Evolutionary conservation across 2,888 invertebrate genomes (phyloP).

Genomic region (Euphydryas editha): DNA sequence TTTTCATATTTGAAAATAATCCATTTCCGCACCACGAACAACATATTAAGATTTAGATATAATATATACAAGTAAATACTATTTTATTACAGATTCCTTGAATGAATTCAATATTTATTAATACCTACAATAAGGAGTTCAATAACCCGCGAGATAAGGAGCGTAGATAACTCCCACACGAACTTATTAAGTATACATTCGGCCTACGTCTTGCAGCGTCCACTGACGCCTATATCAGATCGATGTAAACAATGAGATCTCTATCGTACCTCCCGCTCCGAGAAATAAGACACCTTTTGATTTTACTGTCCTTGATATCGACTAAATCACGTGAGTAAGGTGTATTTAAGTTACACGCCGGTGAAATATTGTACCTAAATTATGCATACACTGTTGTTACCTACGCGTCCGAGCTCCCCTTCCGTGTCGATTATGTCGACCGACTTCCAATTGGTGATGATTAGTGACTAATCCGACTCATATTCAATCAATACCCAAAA

Average conservation of each 20-base stretch:
- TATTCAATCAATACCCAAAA: slow-evolving; percentile 84
- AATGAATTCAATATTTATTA: slow-evolving; percentile 5
- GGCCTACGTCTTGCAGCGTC: slow-evolving; percentile 22
- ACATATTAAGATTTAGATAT: no score
- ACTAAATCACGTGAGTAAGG: not conserved
- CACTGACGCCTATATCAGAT: slow-evolving; percentile 21
- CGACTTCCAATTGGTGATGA: slow-evolving; percentile 79
- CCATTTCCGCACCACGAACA: no score
- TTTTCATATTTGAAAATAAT: no score
- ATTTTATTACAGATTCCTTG: not conserved
- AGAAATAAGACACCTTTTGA: slow-evolving; percentile 5
- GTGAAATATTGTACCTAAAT: not conserved
- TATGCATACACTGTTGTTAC: slow-evolving; percentile 17
- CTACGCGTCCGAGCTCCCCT: slow-evolving; percentile 28
- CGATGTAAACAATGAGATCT: slow-evolving; percentile 24
- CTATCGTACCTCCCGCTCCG: slow-evolving; percentile 8
- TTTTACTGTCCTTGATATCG: not conserved
- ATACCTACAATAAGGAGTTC: slow-evolving; percentile 17
- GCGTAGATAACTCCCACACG: slow-evolving; percentile 27
- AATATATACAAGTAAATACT: no score
- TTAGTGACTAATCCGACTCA: slow-evolving; percentile 82
- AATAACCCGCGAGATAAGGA: slow-evolving; percentile 24
- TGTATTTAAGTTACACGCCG: slow-evolving; percentile 8
- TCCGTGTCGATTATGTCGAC: slow-evolving; percentile 59
- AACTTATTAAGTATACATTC: slow-evolving; percentile 17